These are phyloP conservation scores for Epizoanthus stellaris DNA, from an alignment of 92 coral and sea anemone genomes.

Conservation along the genomic window DNA sequence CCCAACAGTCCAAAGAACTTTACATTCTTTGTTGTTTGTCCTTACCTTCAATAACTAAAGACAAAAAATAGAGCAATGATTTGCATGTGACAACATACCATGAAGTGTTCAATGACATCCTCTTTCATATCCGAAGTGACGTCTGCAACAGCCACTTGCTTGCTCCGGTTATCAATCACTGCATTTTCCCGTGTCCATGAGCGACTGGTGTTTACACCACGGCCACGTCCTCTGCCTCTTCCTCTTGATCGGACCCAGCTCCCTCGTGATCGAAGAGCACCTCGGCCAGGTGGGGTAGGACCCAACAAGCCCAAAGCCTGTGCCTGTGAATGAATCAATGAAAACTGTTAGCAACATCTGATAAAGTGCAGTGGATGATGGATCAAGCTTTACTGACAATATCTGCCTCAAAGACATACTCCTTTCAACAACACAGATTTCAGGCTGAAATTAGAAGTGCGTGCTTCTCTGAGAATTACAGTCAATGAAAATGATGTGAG, in stretches of 20 bases:
- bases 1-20: too few relatives aligned
- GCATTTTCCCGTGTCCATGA: slow-evolving; percentile 94
- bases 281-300: slow-evolving; percentile 64
- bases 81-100: slow-evolving; percentile 53
- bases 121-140: slow-evolving; percentile 77
- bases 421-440: too few relatives aligned
- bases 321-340: slow-evolving; percentile 63
- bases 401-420: too few relatives aligned
- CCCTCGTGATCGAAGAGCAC: slow-evolving; percentile 54
- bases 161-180: slow-evolving; percentile 78
- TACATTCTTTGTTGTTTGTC: neutral
- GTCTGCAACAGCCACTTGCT: slow-evolving; percentile 84
- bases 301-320: slow-evolving; percentile 93
- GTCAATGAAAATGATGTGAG: too few relatives aligned
- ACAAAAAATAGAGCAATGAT: neutral
- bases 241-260: slow-evolving; percentile 47
- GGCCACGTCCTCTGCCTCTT: slow-evolving; percentile 88
- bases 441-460: too few relatives aligned
- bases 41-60: neutral
- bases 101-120: slow-evolving; percentile 79
- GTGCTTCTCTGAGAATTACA: too few relatives aligned
- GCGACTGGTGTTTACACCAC: slow-evolving; percentile 67
- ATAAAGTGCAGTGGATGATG: neutral
- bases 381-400: neutral
- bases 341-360: neutral